Evolutionary conservation across 2,113 vertebrate genomes (phyloP).

Genomic region (Panthera leo): DNA sequence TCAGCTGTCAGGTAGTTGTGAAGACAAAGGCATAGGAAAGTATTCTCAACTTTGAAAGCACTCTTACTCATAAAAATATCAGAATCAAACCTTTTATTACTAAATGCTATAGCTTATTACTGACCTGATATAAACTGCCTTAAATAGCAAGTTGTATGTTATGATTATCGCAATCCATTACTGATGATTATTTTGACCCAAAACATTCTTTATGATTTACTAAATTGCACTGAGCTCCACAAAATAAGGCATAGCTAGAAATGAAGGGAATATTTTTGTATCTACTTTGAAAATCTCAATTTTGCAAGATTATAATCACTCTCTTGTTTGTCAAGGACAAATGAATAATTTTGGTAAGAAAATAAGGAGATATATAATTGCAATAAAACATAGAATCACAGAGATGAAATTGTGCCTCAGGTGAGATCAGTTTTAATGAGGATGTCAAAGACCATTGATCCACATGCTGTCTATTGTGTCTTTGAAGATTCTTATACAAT

Average conservation of each 20-base stretch:
- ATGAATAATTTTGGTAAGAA: neutral
- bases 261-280: neutral
- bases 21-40: neutral
- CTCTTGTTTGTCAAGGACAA: neutral
- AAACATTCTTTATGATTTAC: neutral
- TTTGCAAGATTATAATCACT: neutral
- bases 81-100: neutral
- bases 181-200: neutral
- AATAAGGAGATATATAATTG: neutral
- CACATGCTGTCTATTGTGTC: neutral
- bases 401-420: neutral
- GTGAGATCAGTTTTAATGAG: neutral
- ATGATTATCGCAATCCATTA: neutral
- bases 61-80: neutral
- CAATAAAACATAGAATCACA: neutral
- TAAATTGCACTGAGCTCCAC: neutral
- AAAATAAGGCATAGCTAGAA: neutral
- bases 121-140: neutral
- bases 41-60: neutral
- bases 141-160: neutral
- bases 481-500: neutral
- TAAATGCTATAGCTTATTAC: neutral
- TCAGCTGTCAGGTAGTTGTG: slow-evolving; percentile 25
- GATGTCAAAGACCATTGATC: neutral
- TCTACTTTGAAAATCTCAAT: neutral